These are phyloP conservation scores for Holcopasites calliopsidis DNA, from an alignment of 1,140 invertebrate species.

Conservation along the genomic window DNA sequence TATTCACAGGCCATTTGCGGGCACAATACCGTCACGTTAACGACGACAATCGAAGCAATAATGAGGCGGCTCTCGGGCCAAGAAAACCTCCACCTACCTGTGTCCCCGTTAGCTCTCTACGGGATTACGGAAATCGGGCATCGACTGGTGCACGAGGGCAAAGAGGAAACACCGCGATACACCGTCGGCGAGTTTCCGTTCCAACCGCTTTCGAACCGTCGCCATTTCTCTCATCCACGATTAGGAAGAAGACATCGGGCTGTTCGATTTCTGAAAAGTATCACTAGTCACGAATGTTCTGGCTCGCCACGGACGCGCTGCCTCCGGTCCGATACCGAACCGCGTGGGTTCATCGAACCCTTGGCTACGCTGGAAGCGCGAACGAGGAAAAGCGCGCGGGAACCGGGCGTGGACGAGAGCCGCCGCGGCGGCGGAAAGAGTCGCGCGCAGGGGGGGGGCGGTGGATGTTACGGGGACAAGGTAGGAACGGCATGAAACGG, in stretches of 20 bases:
- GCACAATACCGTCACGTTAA: constrained; percentile 63
- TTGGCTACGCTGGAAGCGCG: constrained; percentile 21
- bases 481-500: constrained; percentile 75
- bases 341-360: constrained; percentile 45
- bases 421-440: no score
- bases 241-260: no score
- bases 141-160: no score
- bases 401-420: constrained; percentile 23
- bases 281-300: no score
- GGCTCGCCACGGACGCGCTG: no score
- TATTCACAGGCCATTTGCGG: constrained; percentile 66
- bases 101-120: constrained; percentile 4
- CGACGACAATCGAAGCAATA: constrained; percentile 62
- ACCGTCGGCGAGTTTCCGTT: no score
- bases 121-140: not conserved
- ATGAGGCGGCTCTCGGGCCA: constrained; percentile 56
- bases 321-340: not conserved
- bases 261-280: no score
- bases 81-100: constrained; percentile 60
- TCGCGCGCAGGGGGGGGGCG: not conserved
- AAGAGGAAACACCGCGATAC: no score
- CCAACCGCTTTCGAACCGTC: not conserved
- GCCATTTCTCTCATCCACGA: constrained; percentile 3
- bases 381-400: constrained; percentile 43
- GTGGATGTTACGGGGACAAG: constrained; percentile 63